These are phyloP conservation scores for Drosophila arizonae DNA, from an alignment of 1,140 invertebrate species.

Conservation along the genomic window DNA sequence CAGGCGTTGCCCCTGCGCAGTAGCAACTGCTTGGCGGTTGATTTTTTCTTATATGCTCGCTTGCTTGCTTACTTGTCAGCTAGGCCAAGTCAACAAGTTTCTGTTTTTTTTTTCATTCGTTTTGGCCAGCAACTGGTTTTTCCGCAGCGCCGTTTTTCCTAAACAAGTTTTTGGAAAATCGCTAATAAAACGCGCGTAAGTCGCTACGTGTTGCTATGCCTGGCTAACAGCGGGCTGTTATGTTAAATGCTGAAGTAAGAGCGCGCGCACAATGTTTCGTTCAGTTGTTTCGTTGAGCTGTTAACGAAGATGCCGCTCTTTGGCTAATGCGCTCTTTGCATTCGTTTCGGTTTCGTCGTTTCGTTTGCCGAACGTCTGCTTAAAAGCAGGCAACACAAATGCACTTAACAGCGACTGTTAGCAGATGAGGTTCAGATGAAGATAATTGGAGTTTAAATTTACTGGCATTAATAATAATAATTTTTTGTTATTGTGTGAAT, in stretches of 20 bases:
- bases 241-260: background rate
- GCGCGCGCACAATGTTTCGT: conserved; percentile 16
- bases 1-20: conserved; percentile 50
- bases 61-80: background rate
- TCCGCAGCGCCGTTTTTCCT: conserved; percentile 50
- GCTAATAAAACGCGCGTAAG: conserved; percentile 50
- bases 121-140: conserved; percentile 61
- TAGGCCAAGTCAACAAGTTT: conserved; percentile 29
- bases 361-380: conserved; percentile 12
- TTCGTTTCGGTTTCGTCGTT: conserved; percentile 9
- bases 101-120: too few species aligned
- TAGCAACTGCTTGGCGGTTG: conserved; percentile 34
- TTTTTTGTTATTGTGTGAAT: background rate
- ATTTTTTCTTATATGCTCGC: background rate
- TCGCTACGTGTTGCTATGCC: conserved; percentile 65
- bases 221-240: conserved; percentile 26
- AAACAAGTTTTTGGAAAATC: conserved; percentile 47
- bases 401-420: conserved; percentile 15
- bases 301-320: conserved; percentile 7
- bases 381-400: conserved; percentile 25
- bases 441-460: background rate
- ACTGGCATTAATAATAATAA: background rate
- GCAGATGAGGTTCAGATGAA: background rate
- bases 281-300: conserved; percentile 22
- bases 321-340: background rate